phyloP scores from a whole-genome alignment of 2,888 invertebrate genomes.

The Spodoptera exigua region DNA sequence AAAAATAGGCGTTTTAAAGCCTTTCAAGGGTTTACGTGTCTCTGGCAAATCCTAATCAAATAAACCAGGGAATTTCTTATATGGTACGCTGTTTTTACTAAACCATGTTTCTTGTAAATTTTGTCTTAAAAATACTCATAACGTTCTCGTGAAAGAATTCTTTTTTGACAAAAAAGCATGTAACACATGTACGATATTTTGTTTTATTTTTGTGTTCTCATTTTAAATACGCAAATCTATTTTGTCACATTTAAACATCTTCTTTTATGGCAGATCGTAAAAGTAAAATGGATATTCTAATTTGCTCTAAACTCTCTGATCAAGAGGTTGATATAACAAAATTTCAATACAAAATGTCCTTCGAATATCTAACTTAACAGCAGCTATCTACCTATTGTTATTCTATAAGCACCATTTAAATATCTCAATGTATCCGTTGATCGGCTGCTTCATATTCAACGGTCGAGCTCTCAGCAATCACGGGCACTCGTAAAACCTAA shows the following conservation, averaged over 20 bases:
- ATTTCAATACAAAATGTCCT: neutral
- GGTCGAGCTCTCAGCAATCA: conserved; percentile 60
- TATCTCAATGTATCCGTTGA: conserved; percentile 50
- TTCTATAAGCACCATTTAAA: conserved; percentile 46
- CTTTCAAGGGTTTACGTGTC: conserved; percentile 15
- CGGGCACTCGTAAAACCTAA: conserved; percentile 68
- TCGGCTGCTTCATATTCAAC: conserved; percentile 60
- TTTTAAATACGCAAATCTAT: no score
- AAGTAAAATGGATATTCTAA: neutral
- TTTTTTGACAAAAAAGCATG: no score
- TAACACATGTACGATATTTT: no score
- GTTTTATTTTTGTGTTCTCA: no score
- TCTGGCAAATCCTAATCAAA: conserved; percentile 11
- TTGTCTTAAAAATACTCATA: neutral
- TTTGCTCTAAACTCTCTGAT: conserved; percentile 1
- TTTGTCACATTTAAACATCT: no score
- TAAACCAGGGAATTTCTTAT: conserved; percentile 4
- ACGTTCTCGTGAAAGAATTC: no score
- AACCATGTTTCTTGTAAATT: neutral
- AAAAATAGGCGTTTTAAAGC: conserved; percentile 39
- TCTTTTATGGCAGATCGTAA: no score
- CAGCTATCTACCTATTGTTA: conserved; percentile 22
- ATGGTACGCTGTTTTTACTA: neutral
- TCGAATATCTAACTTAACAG: conserved; percentile 14
- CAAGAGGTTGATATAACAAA: neutral